Evolutionary conservation across 1,140 invertebrate genomes (phyloP).

Genomic region (Bombus picipes): DNA sequence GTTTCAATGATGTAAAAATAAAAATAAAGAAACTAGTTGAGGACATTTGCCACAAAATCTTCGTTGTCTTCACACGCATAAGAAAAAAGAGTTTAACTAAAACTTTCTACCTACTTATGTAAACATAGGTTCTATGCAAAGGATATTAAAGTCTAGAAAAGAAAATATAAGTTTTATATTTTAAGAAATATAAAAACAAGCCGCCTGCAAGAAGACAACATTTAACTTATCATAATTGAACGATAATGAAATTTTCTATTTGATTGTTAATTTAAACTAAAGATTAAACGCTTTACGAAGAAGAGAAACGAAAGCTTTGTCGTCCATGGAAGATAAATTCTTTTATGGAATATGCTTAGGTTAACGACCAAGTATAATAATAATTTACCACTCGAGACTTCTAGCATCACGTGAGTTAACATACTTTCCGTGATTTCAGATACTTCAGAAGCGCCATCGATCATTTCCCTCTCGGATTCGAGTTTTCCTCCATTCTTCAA

Average conservation of each 20-base stretch:
- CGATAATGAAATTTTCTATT: not conserved
- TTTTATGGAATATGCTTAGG: not conserved
- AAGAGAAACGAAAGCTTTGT: not conserved
- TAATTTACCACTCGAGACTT: slow-evolving; percentile 39
- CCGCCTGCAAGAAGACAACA: not conserved
- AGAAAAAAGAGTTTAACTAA: not conserved
- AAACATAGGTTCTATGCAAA: not conserved
- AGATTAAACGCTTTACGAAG: no score
- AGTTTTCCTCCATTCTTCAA: slow-evolving; percentile 43
- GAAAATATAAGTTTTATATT: not conserved
- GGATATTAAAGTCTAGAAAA: not conserved
- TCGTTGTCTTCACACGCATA: no score
- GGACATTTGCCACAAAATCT: no score
- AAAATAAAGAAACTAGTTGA: no score
- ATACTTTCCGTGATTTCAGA: slow-evolving; percentile 12
- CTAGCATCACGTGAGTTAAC: slow-evolving; percentile 4
- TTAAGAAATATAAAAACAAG: no score
- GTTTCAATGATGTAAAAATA: no score
- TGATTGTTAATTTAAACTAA: not conserved
- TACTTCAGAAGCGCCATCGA: not conserved
- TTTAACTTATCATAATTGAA: not conserved
- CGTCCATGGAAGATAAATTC: not conserved
- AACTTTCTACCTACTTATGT: not conserved
- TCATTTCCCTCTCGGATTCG: slow-evolving; percentile 35
- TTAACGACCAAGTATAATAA: not conserved